Evolutionary conservation across 2,797 vertebrate species (phyloP).

Genomic region (Carcharodon carcharias): DNA sequence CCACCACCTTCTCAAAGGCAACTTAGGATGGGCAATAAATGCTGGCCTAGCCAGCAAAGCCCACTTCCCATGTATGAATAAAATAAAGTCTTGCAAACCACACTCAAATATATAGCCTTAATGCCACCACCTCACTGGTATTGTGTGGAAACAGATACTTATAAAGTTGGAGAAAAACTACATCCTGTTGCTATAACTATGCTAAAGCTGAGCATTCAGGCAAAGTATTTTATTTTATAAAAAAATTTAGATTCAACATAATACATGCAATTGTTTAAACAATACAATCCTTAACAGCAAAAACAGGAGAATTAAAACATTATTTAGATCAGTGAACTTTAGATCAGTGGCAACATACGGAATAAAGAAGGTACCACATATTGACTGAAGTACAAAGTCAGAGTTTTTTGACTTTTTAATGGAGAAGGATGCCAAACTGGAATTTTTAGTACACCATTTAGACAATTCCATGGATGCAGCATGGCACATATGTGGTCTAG

Average conservation of each 20-base stretch:
- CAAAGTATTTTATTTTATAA: neutral
- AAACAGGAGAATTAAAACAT: neutral
- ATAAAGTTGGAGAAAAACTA: neutral
- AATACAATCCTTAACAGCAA: neutral
- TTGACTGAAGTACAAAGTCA: neutral
- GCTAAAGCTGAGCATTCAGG: neutral
- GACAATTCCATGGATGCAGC: neutral
- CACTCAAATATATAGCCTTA: neutral
- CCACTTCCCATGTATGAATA: too few species aligned
- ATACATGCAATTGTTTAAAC: neutral
- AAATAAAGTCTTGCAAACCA: neutral
- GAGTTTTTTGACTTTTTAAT: neutral
- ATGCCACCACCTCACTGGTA: neutral
- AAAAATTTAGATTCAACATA: neutral
- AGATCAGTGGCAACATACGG: neutral
- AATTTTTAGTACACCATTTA: neutral
- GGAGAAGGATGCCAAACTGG: neutral
- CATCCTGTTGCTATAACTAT: neutral
- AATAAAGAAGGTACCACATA: neutral
- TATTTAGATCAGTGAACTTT: neutral
- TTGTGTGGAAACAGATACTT: neutral
- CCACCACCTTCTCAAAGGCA: too few species aligned
- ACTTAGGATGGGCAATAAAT: too few species aligned
- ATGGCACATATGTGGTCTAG: neutral
- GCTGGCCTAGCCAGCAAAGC: too few species aligned